Evolutionary conservation across 2,113 vertebrate species (phyloP).

Genomic region (Rhagologus leucostigma): DNA sequence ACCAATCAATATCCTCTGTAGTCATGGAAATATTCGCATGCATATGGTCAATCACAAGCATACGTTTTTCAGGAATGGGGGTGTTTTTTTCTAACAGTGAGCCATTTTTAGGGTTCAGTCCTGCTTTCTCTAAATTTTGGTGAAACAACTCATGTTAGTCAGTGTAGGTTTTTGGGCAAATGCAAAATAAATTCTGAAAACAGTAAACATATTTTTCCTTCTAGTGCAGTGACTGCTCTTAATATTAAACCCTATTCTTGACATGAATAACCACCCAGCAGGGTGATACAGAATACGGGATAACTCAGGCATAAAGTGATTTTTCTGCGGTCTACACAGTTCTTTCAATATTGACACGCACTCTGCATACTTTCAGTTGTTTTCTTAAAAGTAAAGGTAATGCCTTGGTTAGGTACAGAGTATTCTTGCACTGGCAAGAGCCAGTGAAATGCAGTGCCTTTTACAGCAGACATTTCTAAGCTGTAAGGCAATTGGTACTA

Average conservation of each 20-base stretch:
- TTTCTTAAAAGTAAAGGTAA: background rate
- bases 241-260: slow-evolving; percentile 4
- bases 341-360: background rate
- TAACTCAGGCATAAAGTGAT: background rate
- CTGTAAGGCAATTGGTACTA: background rate
- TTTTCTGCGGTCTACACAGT: background rate
- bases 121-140: background rate
- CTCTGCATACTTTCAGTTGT: background rate
- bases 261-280: slow-evolving; percentile 3
- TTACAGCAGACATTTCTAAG: background rate
- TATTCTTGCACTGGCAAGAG: background rate
- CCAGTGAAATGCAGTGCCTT: background rate
- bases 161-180: background rate
- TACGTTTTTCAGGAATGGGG: background rate
- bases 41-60: background rate
- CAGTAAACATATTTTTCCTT: slow-evolving; percentile 4
- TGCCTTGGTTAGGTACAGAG: background rate
- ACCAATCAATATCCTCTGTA: slow-evolving; percentile 13
- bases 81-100: background rate
- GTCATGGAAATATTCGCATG: background rate
- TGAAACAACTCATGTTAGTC: background rate
- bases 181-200: background rate
- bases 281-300: background rate
- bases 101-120: background rate
- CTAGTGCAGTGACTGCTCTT: background rate